A percentile compares a stretch with the other conserved stretches of the same genome.
Evolutionary conservation across 2,113 vertebrate species (phyloP).

Genomic region (Pedionomus torquatus): DNA sequence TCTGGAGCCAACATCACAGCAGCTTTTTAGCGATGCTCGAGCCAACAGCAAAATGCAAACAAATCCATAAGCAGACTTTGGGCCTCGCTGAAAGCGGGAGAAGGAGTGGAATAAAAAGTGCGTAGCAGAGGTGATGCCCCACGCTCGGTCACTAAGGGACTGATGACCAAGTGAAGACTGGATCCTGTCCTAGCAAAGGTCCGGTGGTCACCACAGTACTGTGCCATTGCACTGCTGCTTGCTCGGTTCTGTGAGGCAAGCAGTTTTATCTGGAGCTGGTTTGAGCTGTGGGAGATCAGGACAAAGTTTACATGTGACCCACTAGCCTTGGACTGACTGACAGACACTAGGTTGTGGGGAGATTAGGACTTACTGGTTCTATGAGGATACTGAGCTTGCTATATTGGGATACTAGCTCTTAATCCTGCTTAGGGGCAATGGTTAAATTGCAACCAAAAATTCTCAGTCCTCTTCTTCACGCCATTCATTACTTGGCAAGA

Average conservation of each 20-base stretch:
- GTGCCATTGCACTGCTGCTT: background rate
- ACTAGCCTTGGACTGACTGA: background rate
- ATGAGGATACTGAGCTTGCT: background rate
- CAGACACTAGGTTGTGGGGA: accelerated
- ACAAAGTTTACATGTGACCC: background rate
- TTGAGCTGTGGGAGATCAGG: background rate
- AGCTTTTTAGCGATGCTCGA: background rate
- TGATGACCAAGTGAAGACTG: background rate
- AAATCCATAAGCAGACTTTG: background rate
- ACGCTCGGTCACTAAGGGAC: background rate
- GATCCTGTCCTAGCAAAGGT: background rate
- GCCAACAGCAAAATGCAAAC: background rate
- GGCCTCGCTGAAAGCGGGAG: background rate
- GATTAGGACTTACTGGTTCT: background rate
- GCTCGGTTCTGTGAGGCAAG: background rate
- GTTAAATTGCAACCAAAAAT: background rate
- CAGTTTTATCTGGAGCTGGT: background rate
- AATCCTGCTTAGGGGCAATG: background rate
- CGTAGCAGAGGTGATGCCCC: background rate
- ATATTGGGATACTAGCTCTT: background rate
- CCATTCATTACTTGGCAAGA: background rate
- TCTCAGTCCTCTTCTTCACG: background rate
- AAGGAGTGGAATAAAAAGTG: background rate
- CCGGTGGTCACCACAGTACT: accelerated
- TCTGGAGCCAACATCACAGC: background rate